Conservation (phyloP, 2,888 invertebrate species). For the Drosophila ezoana region DNA sequence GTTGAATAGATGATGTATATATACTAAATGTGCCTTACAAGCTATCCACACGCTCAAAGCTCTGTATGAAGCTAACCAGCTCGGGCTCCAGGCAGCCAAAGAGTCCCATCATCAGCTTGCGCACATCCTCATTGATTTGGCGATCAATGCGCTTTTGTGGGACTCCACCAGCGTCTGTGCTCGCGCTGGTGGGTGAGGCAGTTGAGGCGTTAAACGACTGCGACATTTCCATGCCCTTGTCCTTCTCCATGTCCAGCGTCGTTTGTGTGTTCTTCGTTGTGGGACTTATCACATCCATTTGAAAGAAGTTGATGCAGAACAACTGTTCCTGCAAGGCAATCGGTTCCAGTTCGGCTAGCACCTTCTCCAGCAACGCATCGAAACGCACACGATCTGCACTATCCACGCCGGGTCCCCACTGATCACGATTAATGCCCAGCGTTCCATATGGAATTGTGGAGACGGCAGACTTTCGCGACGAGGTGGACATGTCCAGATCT, state of each 20-base stretch:
- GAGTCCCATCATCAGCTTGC: conserved; percentile 94
- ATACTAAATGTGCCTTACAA: conserved; percentile 88
- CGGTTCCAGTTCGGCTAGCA: conserved; percentile 94
- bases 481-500: conserved; percentile 84
- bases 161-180: conserved; percentile 57
- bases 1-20: fast-evolving
- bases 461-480: conserved; percentile 84
- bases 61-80: conserved; percentile 92
- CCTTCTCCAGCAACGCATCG: conserved; percentile 92
- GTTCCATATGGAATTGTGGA: conserved; percentile 84
- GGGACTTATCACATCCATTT: conserved; percentile 89
- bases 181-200: conserved; percentile 55
- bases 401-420: conserved; percentile 88
- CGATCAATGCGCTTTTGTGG: conserved; percentile 88
- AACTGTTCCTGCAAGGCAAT: conserved; percentile 97
- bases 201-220: conserved; percentile 68
- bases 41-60: conserved; percentile 94
- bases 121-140: conserved; percentile 91
- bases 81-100: conserved; percentile 95
- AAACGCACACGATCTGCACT: conserved; percentile 87
- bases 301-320: conserved; percentile 97
- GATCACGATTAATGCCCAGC: conserved; percentile 88
- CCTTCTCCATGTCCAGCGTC: conserved; percentile 86
- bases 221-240: conserved; percentile 82
- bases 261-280: conserved; percentile 87